Conservation (phyloP, 2,113 vertebrate species). For the Hemicordylus capensis region DNA sequence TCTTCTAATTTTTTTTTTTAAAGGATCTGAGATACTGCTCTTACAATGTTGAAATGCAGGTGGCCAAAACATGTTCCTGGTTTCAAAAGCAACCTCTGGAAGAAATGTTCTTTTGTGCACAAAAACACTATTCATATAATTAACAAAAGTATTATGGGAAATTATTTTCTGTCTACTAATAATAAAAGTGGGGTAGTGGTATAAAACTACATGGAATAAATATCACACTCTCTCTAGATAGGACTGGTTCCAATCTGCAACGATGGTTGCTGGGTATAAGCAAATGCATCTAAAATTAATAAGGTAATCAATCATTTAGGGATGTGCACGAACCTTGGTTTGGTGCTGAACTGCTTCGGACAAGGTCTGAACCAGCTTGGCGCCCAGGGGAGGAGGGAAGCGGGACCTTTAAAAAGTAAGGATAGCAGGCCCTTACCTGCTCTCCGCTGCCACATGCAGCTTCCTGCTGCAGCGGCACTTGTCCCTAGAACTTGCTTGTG, state of each 20-base stretch:
- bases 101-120: conserved; percentile 64
- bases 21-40: conserved; percentile 70
- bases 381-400: no score
- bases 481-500: no score
- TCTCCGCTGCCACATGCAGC: no score
- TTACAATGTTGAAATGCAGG: conserved; percentile 70
- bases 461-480: no score
- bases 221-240: conserved; percentile 61
- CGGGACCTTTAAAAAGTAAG: no score
- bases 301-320: no score
- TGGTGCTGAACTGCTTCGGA: no score
- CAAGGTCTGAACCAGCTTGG: no score
- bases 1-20: conserved; percentile 62
- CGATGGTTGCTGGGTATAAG: conserved; percentile 66
- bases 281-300: conserved; percentile 53
- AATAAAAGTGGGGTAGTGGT: conserved; percentile 67
- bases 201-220: conserved; percentile 63
- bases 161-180: conserved; percentile 66
- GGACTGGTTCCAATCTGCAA: conserved; percentile 59
- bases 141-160: conserved; percentile 63
- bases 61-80: conserved; percentile 66
- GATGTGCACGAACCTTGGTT: no score
- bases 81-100: conserved; percentile 54
- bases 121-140: conserved; percentile 65
- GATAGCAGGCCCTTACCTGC: no score